phyloP scores from a whole-genome alignment of 2,113 vertebrate genomes.

The Bucco capensis region DNA sequence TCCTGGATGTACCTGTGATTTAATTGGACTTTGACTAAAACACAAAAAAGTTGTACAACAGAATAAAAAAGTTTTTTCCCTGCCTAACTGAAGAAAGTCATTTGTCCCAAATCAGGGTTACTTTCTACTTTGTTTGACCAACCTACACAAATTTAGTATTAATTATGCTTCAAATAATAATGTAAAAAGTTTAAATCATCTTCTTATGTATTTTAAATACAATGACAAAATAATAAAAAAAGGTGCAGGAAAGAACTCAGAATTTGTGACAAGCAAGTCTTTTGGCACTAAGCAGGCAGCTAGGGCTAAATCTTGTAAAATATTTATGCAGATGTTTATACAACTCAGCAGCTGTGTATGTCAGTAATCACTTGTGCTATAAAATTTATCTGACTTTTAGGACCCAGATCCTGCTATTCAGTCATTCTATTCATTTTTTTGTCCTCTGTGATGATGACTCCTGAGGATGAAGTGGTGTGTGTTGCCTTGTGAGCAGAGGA shows the following conservation, averaged over 20 bases:
- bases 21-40: conserved; percentile 16
- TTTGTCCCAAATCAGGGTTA: background rate
- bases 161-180: background rate
- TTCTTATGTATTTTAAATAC: background rate
- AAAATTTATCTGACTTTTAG: background rate
- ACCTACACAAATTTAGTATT: background rate
- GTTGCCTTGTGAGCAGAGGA: background rate
- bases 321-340: background rate
- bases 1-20: background rate
- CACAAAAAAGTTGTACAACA: background rate
- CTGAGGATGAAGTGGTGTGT: background rate
- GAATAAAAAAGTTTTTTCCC: background rate
- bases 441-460: background rate
- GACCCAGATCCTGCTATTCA: background rate
- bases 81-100: background rate
- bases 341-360: background rate
- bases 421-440: background rate
- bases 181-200: background rate
- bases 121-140: background rate
- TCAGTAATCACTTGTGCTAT: background rate
- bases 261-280: background rate
- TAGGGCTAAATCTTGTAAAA: background rate
- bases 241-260: background rate
- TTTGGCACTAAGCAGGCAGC: background rate
- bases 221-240: background rate